phyloP scores from a whole-genome alignment of 1,140 invertebrate species.

The Caenorhabditis inopinata region DNA sequence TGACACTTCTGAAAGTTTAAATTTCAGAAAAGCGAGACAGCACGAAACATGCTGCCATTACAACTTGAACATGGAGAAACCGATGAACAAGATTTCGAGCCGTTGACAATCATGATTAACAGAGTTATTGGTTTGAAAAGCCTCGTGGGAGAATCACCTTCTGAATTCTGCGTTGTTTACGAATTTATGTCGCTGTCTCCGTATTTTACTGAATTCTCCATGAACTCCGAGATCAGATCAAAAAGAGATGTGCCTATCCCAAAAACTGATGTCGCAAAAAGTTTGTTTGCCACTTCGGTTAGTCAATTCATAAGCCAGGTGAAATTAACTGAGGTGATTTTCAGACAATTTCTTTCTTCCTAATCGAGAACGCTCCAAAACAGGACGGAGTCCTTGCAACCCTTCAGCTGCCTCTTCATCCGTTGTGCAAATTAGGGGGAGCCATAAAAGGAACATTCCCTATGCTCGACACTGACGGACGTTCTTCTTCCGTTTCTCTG shows the following conservation, averaged over 20 bases:
- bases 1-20: not conserved
- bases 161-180: conserved; percentile 41
- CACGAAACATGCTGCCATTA: conserved; percentile 30
- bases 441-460: conserved; percentile 34
- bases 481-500: not conserved
- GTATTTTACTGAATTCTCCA: conserved; percentile 29
- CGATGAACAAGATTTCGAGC: not conserved
- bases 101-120: not conserved
- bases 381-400: conserved; percentile 31
- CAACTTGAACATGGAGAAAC: not conserved
- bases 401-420: conserved; percentile 21
- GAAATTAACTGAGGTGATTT: not conserved
- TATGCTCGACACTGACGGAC: not conserved
- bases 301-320: not conserved
- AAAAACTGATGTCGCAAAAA: not conserved
- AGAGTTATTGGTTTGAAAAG: not conserved
- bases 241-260: not conserved
- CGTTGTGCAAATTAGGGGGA: not conserved
- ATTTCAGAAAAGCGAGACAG: conserved; percentile 38
- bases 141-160: not conserved
- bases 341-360: conserved; percentile 37
- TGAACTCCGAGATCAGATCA: not conserved
- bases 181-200: conserved; percentile 39
- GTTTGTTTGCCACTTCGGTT: not conserved
- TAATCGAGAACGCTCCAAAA: conserved; percentile 23